Conservation (phyloP, 2,888 invertebrate genomes). For the Drosophila infuscata region DNA sequence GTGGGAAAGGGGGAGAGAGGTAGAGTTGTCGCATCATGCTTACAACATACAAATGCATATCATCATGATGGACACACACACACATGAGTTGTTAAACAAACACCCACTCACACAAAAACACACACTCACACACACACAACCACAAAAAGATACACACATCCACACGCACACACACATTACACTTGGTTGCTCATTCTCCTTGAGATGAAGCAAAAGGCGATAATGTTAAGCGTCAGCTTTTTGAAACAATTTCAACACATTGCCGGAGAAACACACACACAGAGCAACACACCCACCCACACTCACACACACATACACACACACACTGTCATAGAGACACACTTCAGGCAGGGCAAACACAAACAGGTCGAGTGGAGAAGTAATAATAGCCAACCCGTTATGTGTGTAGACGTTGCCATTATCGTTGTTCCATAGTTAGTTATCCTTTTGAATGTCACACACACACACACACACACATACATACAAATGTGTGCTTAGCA, state of each 20-base stretch:
- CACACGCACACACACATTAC: not conserved
- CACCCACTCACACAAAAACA: conserved; percentile 12
- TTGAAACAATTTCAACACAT: conserved; percentile 72
- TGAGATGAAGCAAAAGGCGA: conserved; percentile 64
- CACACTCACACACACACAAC: conserved; percentile 14
- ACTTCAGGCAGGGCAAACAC: conserved; percentile 33
- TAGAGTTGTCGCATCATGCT: conserved; percentile 49
- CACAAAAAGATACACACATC: not conserved
- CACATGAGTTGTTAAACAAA: conserved; percentile 34
- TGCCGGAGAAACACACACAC: conserved; percentile 23
- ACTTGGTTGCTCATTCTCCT: conserved; percentile 33
- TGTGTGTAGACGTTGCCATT: conserved; percentile 63
- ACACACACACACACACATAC: conserved; percentile 14
- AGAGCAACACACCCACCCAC: conserved; percentile 4
- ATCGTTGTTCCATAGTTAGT: conserved; percentile 64
- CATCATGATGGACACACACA: conserved; percentile 54
- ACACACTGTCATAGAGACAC: conserved; percentile 6
- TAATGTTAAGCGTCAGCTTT: conserved; percentile 73
- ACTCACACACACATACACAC: not conserved
- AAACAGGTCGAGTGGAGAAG: conserved; percentile 56
- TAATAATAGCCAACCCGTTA: conserved; percentile 68
- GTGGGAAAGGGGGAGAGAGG: not conserved
- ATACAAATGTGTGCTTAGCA: conserved; percentile 6
- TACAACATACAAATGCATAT: conserved; percentile 56
- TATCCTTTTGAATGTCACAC: conserved; percentile 70